Base-by-base conservation (phyloP, 2,888 invertebrate genomes). In the Drepana falcataria region DNA sequence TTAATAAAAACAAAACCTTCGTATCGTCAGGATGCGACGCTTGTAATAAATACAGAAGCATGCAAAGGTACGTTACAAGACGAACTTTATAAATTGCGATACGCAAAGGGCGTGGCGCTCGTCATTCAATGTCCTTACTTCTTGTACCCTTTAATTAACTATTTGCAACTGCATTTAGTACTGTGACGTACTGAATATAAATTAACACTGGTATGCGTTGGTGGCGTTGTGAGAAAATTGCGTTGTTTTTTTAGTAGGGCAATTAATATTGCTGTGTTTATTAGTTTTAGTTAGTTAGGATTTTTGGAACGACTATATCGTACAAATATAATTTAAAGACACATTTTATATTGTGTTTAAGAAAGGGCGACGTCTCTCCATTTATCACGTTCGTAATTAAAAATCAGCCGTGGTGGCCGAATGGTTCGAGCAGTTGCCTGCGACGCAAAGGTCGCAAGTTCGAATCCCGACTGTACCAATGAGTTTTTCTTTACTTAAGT, bases 141-240 rank as follows among this genome's bases (percentile, higher is more conserved):
- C 74, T 75, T 73, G 73, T 79, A 69, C 70, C 68, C 74, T 84
- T 83, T 86, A 83, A 88, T 87, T 87, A 86, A 83, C 85, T 85
- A 86, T 87, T 86, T 79, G 75, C 9, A 9, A 44, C 44, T 79
- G 73, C 59, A 64, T 52, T 54, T 53, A 54, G 48, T 57, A 53
- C 54, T 61, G 53, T 61, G 62, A 59, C 55, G 59, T 60, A 60
- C 49, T 48, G 49, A 40, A 40, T 52, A 59, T 65, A 68, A 59
- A 64, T 59, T 62, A 67, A 65, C 61, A 61, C 61, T 59, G 59
- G 57, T 52, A 35, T 60, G 57, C 58, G 59, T 53, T 55, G 51
- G 37, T 40, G 37, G 49, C 21, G 33, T 33, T 35, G 49, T 6
- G 7, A 35, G 49, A 37, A 33, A 49, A 40, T 40, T 7, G 33